Base-by-base conservation (phyloP, 2,888 invertebrate genomes). In the Tenthredo mesomela region DNA sequence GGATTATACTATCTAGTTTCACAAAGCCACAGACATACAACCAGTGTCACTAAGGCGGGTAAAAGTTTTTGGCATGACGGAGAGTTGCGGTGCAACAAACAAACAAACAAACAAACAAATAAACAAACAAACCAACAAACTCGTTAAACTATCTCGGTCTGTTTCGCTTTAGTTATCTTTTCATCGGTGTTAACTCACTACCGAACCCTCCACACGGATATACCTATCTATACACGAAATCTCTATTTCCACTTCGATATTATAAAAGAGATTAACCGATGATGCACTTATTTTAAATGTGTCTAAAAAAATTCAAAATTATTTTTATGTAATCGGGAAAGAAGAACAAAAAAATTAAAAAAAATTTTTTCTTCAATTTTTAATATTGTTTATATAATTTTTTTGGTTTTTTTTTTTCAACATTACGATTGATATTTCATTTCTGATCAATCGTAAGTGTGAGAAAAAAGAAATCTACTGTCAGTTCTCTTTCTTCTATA, bases 101-200 rank as follows among this genome's bases (percentile, higher is more conserved):
- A 73, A 40, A 71, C 71, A 40, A 37, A 37, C 40, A 40, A 50
- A 77, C 33, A 18, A 12, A 73, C 43, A 75, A 54, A 77, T n/a
- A 10, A 43, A 40, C 71, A 73, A 77, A 54, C 77, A 33, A 33
- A 54, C 77, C 50, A 77, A 77, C 77, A 77, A 77, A 77, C 77
- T 77, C 77, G 77, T 77, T 77, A 77, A 77, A 77, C 77, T 77
- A 77, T 77, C 77, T 77, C 54, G 77, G 77, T 77, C 77, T 77
- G 77, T 77, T 54, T 73, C 50, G 50, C 71, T 73, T 43, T n/a
- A 73, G 43, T 73, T 43, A 40, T 43, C 40, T 73, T 73, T 73
- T 73, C 71, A 73, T 73, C 70, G 70, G 70, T 33, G 70, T 70
- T 70, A 37, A 70, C 37, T 15, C 25, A 1, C 54, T 54, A 7